These are phyloP conservation scores for Forbesichthys papilliferus DNA, from an alignment of 2,113 vertebrate species.

Conservation along the genomic window DNA sequence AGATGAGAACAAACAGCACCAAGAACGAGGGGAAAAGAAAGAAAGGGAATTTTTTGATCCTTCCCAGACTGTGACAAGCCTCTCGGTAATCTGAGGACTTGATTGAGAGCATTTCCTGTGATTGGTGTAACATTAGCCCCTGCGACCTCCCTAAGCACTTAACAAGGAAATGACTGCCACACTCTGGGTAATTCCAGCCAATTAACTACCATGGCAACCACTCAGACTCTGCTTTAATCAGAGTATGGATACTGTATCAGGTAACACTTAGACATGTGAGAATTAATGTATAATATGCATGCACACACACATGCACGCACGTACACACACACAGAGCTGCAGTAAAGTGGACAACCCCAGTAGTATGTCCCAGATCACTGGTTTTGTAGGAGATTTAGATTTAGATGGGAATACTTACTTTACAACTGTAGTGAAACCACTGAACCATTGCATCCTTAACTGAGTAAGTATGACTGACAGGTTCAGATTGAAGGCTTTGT, in stretches of 20 bases:
- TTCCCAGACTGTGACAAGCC: constrained; percentile 14
- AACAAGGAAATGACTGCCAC: constrained; percentile 65
- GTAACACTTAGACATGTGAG: constrained; percentile 54
- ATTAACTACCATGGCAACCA: constrained; percentile 54
- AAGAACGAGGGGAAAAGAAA: not conserved
- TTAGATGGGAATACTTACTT: too few species aligned
- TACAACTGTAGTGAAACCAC: too few species aligned
- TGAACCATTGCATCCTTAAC: too few species aligned
- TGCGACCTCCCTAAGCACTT: constrained; percentile 53
- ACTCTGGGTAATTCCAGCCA: constrained; percentile 62
- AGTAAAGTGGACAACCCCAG: not conserved
- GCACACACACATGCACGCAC: constrained; percentile 2
- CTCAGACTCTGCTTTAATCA: constrained; percentile 65
- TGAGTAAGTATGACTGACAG: too few species aligned
- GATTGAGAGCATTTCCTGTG: constrained; percentile 46
- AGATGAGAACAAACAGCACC: not conserved
- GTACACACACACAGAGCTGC: constrained; percentile 1
- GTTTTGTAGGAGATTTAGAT: too few species aligned
- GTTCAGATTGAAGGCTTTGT: too few species aligned
- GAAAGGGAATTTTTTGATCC: constrained; percentile 23
- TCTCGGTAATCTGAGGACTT: constrained; percentile 48
- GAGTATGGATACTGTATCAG: constrained; percentile 19
- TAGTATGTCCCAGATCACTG: too few species aligned
- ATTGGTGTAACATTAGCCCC: constrained; percentile 50
- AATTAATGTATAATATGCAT: constrained; percentile 28